These are phyloP conservation scores for Spongilla lacustris DNA, from an alignment of 37 sponge, comb jelly and placozoan species.

Conservation along the genomic window DNA sequence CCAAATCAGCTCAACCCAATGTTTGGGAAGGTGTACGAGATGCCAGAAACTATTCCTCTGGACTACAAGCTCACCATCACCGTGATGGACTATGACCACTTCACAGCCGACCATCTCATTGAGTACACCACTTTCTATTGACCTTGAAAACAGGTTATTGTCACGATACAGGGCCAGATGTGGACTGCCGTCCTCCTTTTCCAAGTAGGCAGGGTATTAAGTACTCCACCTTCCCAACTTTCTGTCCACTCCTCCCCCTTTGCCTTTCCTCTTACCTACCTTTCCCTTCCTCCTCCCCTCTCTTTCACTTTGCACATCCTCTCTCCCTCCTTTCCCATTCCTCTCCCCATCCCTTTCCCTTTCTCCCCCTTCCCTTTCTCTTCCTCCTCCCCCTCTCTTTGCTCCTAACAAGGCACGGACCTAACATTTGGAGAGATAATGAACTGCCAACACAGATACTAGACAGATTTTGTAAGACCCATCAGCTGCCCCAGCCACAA, in stretches of 20 bases:
- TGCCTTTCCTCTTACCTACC: too few species aligned
- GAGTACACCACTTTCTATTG: slow-evolving; percentile 94
- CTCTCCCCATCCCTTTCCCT: too few species aligned
- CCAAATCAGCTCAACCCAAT: slow-evolving; percentile 90
- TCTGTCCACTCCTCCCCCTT: too few species aligned
- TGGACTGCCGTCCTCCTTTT: slow-evolving; percentile 90
- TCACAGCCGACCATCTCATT: slow-evolving; percentile 93
- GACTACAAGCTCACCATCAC: slow-evolving; percentile 54
- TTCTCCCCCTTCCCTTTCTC: too few species aligned
- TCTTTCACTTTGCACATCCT: too few species aligned
- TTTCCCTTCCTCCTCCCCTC: too few species aligned
- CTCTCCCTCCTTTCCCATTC: too few species aligned
- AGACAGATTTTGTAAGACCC: slow-evolving; percentile 57
- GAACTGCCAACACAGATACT: slow-evolving; percentile 80
- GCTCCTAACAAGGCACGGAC: slow-evolving; percentile 57
- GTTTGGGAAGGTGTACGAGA: slow-evolving; percentile 95
- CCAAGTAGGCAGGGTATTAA: too few species aligned
- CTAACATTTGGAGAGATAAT: slow-evolving; percentile 86
- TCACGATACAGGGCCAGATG: slow-evolving; percentile 79
- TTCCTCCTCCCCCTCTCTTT: too few species aligned
- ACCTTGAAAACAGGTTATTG: slow-evolving; percentile 96
- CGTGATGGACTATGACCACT: slow-evolving; percentile 92
- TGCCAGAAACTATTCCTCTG: slow-evolving; percentile 78
- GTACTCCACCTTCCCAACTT: too few species aligned
- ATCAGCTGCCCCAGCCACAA: slow-evolving; percentile 52